Evolutionary conservation across 2,113 vertebrate genomes (phyloP).

Genomic region (Otis tarda): DNA sequence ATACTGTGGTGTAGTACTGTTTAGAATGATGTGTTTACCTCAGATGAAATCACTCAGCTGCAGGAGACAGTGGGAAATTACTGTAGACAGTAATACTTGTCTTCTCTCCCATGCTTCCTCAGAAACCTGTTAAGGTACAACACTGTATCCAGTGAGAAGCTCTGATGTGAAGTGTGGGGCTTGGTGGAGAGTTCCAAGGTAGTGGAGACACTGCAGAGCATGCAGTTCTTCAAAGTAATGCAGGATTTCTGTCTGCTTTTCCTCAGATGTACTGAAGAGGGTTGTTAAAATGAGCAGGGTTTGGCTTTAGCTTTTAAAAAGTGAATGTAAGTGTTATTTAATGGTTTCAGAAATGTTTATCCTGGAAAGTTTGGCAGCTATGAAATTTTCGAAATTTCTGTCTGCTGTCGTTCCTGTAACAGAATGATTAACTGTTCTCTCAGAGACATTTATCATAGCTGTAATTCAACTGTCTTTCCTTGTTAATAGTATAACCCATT

Average conservation of each 20-base stretch:
- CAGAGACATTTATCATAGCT: background rate
- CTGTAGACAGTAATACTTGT: background rate
- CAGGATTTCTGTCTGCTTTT: background rate
- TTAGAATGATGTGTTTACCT: background rate
- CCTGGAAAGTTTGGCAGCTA: background rate
- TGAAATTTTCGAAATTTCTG: background rate
- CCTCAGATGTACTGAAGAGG: background rate
- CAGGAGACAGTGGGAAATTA: background rate
- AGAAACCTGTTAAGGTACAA: background rate
- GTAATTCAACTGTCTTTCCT: background rate
- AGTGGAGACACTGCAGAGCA: background rate
- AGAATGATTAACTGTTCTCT: background rate
- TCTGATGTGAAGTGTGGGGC: fast-evolving
- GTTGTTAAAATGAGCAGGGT: background rate
- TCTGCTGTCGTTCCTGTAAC: background rate
- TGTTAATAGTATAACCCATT: background rate
- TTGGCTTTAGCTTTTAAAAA: background rate
- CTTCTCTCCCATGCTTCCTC: background rate
- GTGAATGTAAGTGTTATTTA: background rate
- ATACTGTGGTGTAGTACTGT: background rate
- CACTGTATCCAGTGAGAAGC: background rate
- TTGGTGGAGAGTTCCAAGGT: background rate
- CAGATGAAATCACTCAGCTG: background rate
- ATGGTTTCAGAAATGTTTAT: background rate
- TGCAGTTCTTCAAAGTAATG: background rate